A percentile compares a stretch with the other conserved stretches of the same genome.
Conservation (phyloP, 2,888 invertebrate genomes). For the Cryptocheilus praepositus region DNA sequence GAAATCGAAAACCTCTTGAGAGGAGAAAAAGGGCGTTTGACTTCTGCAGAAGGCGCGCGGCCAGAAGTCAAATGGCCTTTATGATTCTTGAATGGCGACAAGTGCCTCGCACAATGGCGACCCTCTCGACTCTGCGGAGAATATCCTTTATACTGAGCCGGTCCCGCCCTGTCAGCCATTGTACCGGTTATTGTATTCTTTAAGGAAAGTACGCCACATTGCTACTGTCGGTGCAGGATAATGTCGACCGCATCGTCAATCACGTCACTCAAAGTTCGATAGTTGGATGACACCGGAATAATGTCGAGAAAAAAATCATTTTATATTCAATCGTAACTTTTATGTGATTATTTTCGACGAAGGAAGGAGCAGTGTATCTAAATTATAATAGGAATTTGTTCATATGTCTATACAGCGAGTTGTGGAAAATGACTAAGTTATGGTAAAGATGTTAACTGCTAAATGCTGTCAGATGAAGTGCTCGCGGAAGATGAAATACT, state of each 20-base stretch:
- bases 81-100: conserved; percentile 43
- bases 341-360: no score
- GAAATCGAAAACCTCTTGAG: not conserved
- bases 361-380: no score
- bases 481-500: no score
- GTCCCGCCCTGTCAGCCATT: conserved; percentile 17
- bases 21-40: conserved; percentile 5
- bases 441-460: no score
- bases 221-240: not conserved
- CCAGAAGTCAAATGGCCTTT: conserved; percentile 31
- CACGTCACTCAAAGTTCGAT: not conserved
- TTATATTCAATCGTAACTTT: no score
- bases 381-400: no score
- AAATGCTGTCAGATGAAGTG: no score
- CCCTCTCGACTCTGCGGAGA: conserved; percentile 10
- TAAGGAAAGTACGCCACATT: conserved; percentile 1
- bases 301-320: no score
- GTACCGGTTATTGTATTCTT: conserved; percentile 12
- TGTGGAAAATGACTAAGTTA: no score
- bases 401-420: no score
- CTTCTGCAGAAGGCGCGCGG: conserved; percentile 1
- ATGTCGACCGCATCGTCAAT: not conserved
- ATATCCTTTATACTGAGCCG: conserved; percentile 9
- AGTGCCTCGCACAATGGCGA: conserved; percentile 37
- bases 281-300: no score